Percentiles rank a stretch among this genome's conserved stretches.
Conservation (phyloP, 2,888 invertebrate species). For the Omphaloscelis lunosa region DNA sequence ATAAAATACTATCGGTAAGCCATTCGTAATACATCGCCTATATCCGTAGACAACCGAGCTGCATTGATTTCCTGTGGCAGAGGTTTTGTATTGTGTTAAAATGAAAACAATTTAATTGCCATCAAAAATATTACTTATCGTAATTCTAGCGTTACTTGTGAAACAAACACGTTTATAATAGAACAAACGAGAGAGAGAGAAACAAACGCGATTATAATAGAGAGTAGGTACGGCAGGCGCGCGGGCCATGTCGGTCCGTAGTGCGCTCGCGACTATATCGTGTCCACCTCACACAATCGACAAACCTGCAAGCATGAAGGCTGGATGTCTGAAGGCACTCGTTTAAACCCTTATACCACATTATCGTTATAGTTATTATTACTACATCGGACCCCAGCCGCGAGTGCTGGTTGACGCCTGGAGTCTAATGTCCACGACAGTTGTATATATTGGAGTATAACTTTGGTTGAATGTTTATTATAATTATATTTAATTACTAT, state of each 20-base stretch:
- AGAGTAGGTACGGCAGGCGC: constrained; percentile 27
- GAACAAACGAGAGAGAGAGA: constrained; percentile 10
- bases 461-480: constrained; percentile 80
- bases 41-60: constrained; percentile 71
- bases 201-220: constrained; percentile 43
- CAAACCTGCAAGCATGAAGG: constrained; percentile 87
- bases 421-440: constrained; percentile 70
- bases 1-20: constrained; percentile 75
- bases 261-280: constrained; percentile 69
- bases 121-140: constrained; percentile 55
- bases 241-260: not conserved
- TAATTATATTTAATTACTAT: constrained; percentile 69
- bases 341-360: constrained; percentile 86
- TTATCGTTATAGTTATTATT: constrained; percentile 75
- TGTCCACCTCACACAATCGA: constrained; percentile 83
- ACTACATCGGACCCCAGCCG: constrained; percentile 67
- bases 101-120: constrained; percentile 61
- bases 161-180: constrained; percentile 44
- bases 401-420: constrained; percentile 50
- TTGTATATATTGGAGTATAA: constrained; percentile 80
- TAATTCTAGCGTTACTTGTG: constrained; percentile 57
- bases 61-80: constrained; percentile 67
- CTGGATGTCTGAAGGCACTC: constrained; percentile 90
- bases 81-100: constrained; percentile 74
- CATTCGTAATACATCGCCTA: constrained; percentile 70